Evolutionary conservation across 2,888 invertebrate species (phyloP).

Genomic region (Lymantria dispar): DNA sequence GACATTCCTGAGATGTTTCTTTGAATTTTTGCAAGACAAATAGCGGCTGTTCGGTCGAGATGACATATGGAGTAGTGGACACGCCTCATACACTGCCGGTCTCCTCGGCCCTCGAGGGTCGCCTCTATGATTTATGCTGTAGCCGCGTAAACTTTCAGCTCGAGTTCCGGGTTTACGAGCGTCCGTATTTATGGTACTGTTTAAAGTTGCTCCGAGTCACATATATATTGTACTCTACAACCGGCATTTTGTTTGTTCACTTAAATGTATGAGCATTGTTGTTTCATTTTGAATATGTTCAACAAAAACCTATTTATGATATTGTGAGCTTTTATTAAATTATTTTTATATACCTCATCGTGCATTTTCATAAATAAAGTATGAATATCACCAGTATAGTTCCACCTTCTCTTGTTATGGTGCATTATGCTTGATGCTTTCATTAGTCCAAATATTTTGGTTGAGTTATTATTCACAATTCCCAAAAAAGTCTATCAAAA

Average conservation of each 20-base stretch:
- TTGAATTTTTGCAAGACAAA: slow-evolving; percentile 79
- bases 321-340: too few species aligned
- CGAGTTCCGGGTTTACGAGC: slow-evolving; percentile 56
- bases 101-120: slow-evolving; percentile 47
- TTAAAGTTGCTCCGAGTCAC: slow-evolving; percentile 48
- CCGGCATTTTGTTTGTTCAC: slow-evolving; percentile 34
- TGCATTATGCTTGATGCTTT: too few species aligned
- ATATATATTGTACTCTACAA: slow-evolving; percentile 43
- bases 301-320: neutral
- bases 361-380: too few species aligned
- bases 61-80: slow-evolving; percentile 69
- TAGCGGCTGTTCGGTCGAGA: slow-evolving; percentile 69
- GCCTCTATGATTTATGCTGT: slow-evolving; percentile 50
- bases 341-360: too few species aligned
- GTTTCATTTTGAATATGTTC: slow-evolving; percentile 9
- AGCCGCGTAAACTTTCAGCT: slow-evolving; percentile 43
- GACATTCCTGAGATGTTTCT: slow-evolving; percentile 66
- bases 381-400: too few species aligned
- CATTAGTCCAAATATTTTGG: too few species aligned
- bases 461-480: too few species aligned
- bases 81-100: slow-evolving; percentile 60
- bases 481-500: too few species aligned
- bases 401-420: too few species aligned
- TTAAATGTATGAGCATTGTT: slow-evolving; percentile 18
- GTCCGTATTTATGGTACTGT: slow-evolving; percentile 59